A percentile compares a stretch with the other conserved stretches of the same genome.
These are phyloP conservation scores for Busseola fusca DNA, from an alignment of 2,888 invertebrate genomes.

Conservation along the genomic window DNA sequence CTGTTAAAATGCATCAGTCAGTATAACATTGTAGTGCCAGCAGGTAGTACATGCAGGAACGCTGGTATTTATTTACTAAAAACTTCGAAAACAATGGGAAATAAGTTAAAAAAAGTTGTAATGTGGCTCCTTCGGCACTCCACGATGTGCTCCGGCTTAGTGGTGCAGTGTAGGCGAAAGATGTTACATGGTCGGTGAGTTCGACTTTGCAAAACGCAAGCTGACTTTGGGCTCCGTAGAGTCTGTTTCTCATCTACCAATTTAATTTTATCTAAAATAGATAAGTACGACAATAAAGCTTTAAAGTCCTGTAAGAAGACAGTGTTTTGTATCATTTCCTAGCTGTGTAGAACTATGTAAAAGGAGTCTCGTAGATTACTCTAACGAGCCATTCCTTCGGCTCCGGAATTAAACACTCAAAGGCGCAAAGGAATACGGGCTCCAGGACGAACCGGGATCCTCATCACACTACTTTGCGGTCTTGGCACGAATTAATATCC, in stretches of 20 bases:
- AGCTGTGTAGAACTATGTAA: conserved; percentile 1
- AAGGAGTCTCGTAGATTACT: conserved; percentile 25
- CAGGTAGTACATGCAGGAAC: too few species aligned
- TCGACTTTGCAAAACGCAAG: too few species aligned
- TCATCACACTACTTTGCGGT: conserved; percentile 38
- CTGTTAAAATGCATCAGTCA: too few species aligned
- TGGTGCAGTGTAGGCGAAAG: too few species aligned
- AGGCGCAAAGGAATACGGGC: conserved; percentile 45
- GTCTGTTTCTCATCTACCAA: neutral
- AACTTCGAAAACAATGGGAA: too few species aligned
- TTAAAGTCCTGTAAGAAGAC: neutral
- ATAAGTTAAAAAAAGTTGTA: too few species aligned
- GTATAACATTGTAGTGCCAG: too few species aligned
- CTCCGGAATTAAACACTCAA: conserved; percentile 32
- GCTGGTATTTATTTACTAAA: too few species aligned
- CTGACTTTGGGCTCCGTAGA: neutral
- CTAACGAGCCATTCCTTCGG: conserved; percentile 36
- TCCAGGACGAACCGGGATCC: conserved; percentile 19
- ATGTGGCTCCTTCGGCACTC: too few species aligned
- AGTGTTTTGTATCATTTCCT: conserved; percentile 13
- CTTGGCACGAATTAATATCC: conserved; percentile 34
- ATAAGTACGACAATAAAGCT: neutral
- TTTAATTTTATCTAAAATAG: conserved; percentile 2
- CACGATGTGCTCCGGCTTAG: too few species aligned
- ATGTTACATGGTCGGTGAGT: too few species aligned